Evolutionary conservation across 2,113 vertebrate species (phyloP), one percentile per base, ranked within the genome.

Genomic region (Dryoscopus gambensis): DNA sequence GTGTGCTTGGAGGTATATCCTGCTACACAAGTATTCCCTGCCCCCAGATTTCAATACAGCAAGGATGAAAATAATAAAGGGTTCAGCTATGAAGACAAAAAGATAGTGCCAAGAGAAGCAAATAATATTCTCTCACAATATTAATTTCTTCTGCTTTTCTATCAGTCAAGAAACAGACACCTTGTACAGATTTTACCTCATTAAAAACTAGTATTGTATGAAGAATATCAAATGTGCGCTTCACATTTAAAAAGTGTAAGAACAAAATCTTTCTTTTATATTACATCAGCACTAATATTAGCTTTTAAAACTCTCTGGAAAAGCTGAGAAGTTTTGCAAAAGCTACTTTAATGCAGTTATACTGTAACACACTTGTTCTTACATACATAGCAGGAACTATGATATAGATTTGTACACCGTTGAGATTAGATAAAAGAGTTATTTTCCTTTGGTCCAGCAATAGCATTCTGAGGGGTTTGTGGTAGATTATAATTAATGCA

Each of bases 61-160:
- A 86, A 90, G 42, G 44, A 70, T 86, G 82, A 90, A 90, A 90
- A 93, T 46, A 85, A 83, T 69, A 64, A 69, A 86, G 27, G 15
- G 3, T 88, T 93, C 57, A n/a, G 56, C 46, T 49, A 37, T 70
- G 59, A 92, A 94, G 67, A 91, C 74, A 90, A 88, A 91, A 87
- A 70, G 73, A 69, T 42, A 10, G 3, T 86, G 47, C 52, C 59
- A 40, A 88, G 60, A 85, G 50, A 90, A 81, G 59, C 30, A 96
- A 91, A 83, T 93, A 57, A 64, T 57, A 24, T 69, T 59, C 75
- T 74, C 86, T 73, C 53, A 52, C 37, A 60, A 40, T 88, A 79
- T 44, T 93, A 95, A 94, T 96, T 97, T 92, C 76, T 89, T 11
- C 53, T 85, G 63, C 47, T 30, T 87, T 91, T 75, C 87, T 50